Percentiles rank a stretch among this genome's conserved stretches.
phyloP scores from a whole-genome alignment of 2,797 vertebrate species.

The Leptoclinus maculatus region DNA sequence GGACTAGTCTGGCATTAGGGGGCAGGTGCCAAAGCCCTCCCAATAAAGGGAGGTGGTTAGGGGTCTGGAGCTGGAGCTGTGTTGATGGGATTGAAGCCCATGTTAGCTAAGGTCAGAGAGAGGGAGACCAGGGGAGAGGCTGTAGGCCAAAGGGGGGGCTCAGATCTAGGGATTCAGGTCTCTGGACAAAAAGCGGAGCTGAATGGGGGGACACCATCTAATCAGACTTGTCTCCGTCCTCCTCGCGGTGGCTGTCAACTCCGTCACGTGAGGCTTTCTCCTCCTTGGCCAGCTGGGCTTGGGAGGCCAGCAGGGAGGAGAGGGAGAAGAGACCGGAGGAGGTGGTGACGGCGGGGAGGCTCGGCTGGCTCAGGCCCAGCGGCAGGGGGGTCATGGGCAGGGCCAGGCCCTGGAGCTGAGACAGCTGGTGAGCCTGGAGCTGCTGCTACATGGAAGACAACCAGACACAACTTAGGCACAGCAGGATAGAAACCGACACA shows the following conservation, averaged over 20 bases:
- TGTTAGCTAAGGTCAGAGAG: conserved; percentile 55
- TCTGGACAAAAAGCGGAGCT: conserved; percentile 66
- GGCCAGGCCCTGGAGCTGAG: conserved; percentile 97
- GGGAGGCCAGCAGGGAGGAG: conserved; percentile 93
- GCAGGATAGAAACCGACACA: conserved; percentile 31
- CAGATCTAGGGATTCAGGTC: conserved; percentile 58
- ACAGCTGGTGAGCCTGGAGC: conserved; percentile 99
- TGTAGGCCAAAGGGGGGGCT: conserved; percentile 49
- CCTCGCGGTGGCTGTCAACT: conserved; percentile 92
- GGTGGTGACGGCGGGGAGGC: conserved; percentile 92
- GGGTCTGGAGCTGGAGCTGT: conserved; percentile 46
- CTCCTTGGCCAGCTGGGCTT: conserved; percentile 96
- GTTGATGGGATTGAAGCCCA: conserved; percentile 40
- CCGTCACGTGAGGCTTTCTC: conserved; percentile 96
- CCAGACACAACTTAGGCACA: conserved; percentile 62
- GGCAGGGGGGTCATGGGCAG: conserved; percentile 95
- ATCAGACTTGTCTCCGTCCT: conserved; percentile 95
- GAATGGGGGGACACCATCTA: conserved; percentile 74
- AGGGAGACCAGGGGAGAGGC: conserved; percentile 53
- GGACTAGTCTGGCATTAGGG: conserved; percentile 33
- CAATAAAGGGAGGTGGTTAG: conserved; percentile 26
- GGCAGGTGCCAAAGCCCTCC: conserved; percentile 46
- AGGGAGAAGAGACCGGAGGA: conserved; percentile 95
- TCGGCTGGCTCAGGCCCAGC: conserved; percentile 92
- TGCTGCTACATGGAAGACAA: conserved; percentile 92